A percentile compares a stretch with the other conserved stretches of the same genome.
These are phyloP conservation scores for Drosophila niveifrons DNA, from an alignment of 2,888 invertebrate species.

Conservation along the genomic window DNA sequence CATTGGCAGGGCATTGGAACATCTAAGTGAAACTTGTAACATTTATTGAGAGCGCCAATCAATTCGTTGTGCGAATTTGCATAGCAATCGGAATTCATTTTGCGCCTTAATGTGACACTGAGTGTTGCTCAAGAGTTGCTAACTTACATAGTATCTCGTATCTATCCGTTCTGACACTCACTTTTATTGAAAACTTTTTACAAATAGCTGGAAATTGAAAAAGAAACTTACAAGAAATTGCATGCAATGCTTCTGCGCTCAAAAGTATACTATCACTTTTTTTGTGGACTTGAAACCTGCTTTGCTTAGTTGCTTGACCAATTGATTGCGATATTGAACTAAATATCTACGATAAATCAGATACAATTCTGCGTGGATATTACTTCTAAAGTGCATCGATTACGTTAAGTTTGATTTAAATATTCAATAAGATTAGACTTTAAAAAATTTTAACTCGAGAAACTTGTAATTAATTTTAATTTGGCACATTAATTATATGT, in stretches of 20 bases:
- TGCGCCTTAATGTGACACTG: constrained; percentile 20
- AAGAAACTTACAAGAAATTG: neutral
- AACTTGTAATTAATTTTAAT: no score
- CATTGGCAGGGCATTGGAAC: constrained; percentile 24
- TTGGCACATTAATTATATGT: no score
- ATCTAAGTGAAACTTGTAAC: constrained; percentile 36
- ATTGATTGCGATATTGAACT: neutral
- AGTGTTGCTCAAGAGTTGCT: neutral
- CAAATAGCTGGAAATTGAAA: neutral
- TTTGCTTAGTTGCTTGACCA: neutral
- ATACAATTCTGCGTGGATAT: neutral
- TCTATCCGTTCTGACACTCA: neutral
- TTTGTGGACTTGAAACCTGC: neutral
- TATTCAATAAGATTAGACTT: no score
- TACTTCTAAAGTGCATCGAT: no score
- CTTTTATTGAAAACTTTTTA: neutral
- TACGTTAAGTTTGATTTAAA: no score
- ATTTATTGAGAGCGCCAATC: constrained; percentile 31
- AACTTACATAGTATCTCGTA: neutral
- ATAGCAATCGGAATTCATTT: constrained; percentile 20
- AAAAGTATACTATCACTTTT: neutral
- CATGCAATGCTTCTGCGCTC: neutral
- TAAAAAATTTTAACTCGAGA: no score
- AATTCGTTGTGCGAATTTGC: constrained; percentile 35
- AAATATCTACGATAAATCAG: neutral